These are phyloP conservation scores for Megamerina dolium DNA, from an alignment of 2,888 invertebrate species.

Conservation along the genomic window DNA sequence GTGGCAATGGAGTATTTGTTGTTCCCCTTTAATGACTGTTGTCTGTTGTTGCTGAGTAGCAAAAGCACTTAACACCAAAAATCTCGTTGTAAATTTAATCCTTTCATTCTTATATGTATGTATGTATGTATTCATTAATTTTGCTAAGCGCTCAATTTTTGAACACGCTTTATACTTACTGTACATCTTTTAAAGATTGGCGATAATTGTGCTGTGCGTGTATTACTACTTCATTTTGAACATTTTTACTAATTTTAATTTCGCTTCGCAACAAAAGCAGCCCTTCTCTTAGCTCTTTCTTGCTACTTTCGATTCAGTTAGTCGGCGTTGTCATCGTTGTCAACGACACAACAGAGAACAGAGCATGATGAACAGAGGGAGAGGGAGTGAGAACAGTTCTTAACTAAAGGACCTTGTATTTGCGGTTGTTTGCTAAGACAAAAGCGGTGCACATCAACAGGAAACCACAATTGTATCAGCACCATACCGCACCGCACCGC, in stretches of 20 bases:
- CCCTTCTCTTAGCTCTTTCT: too few species aligned
- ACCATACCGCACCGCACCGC: constrained; percentile 10
- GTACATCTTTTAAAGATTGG: constrained; percentile 14
- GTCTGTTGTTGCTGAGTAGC: neutral
- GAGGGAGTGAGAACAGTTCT: too few species aligned
- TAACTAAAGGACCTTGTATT: constrained; percentile 22
- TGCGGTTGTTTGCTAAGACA: constrained; percentile 29
- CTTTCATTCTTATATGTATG: constrained; percentile 13
- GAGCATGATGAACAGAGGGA: too few species aligned
- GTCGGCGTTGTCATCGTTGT: too few species aligned
- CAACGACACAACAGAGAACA: too few species aligned
- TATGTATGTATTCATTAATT: too few species aligned
- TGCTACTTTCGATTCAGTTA: too few species aligned
- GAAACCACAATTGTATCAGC: constrained; percentile 24
- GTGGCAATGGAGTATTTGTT: neutral
- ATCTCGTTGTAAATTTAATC: constrained; percentile 19
- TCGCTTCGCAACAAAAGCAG: constrained; percentile 28
- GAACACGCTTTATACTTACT: too few species aligned
- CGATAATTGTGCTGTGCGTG: constrained; percentile 1
- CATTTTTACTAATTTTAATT: constrained; percentile 47
- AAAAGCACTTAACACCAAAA: constrained; percentile 20
- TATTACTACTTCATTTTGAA: constrained; percentile 13
- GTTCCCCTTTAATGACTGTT: neutral
- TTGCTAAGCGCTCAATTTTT: too few species aligned
- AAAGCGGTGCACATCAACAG: constrained; percentile 34